Percentiles rank a stretch among this genome's conserved stretches.
Conservation (phyloP, 1,140 invertebrate genomes). For the Leptinotarsa lineolata region DNA sequence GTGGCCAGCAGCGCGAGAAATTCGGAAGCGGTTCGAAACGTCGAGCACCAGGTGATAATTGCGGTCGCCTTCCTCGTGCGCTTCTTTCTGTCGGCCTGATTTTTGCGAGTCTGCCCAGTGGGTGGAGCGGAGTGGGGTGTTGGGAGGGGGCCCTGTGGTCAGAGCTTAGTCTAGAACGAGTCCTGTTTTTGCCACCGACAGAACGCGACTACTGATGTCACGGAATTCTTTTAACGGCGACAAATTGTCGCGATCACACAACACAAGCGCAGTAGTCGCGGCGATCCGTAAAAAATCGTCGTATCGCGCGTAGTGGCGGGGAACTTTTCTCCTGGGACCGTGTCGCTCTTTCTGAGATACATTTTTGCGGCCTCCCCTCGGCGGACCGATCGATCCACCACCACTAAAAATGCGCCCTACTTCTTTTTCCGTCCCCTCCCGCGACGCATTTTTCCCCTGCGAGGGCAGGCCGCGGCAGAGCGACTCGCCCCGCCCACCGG, state of each 20-base stretch:
- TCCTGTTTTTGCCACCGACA: constrained; percentile 56
- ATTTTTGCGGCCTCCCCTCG: constrained; percentile 45
- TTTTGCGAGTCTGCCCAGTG: constrained; percentile 62
- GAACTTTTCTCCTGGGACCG: constrained; percentile 34
- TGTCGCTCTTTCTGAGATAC: constrained; percentile 32
- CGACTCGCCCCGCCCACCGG: constrained; percentile 59
- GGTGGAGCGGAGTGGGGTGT: constrained; percentile 53
- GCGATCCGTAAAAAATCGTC: constrained; percentile 43
- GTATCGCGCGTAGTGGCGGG: constrained; percentile 40
- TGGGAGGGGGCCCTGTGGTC: constrained; percentile 41
- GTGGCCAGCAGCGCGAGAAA: constrained; percentile 34
- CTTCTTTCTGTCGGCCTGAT: constrained; percentile 60
- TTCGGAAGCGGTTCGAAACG: constrained; percentile 38
- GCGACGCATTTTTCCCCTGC: constrained; percentile 63
- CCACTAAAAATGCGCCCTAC: constrained; percentile 57
- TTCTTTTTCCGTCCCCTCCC: constrained; percentile 55
- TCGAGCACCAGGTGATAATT: constrained; percentile 55
- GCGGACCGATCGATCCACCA: constrained; percentile 54
- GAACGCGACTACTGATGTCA: constrained; percentile 57
- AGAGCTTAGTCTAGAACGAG: constrained; percentile 44
- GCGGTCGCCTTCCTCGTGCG: constrained; percentile 47
- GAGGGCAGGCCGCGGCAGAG: constrained; percentile 53
- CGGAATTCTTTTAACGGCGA: constrained; percentile 58
- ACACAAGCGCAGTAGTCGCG: constrained; percentile 50
- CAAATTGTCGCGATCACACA: constrained; percentile 56